Conservation (phyloP, 2,113 vertebrate genomes). For the Ictalurus punctatus region DNA sequence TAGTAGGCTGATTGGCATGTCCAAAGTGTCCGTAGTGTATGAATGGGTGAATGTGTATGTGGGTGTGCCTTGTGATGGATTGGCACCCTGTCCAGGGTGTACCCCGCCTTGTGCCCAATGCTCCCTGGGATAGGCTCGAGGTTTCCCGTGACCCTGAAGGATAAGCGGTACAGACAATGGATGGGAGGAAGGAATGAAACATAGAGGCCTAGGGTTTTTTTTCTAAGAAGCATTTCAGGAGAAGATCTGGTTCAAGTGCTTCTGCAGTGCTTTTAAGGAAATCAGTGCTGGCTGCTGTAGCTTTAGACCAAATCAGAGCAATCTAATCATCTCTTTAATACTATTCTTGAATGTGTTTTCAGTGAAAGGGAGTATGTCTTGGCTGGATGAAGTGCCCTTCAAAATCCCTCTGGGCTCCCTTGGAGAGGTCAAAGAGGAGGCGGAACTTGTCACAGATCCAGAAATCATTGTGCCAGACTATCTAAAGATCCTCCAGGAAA, state of each 20-base stretch:
- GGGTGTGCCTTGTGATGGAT: too few relatives aligned
- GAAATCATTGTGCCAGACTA: conserved; percentile 73
- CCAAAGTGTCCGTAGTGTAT: too few relatives aligned
- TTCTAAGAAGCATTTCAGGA: conserved; percentile 7
- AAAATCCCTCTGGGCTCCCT: conserved; percentile 65
- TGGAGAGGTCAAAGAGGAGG: conserved; percentile 55
- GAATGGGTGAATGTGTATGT: too few relatives aligned
- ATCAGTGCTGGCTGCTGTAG: neutral
- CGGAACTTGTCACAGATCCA: conserved; percentile 36
- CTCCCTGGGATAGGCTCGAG: too few relatives aligned
- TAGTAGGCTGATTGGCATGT: too few relatives aligned
- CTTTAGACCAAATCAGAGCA: neutral
- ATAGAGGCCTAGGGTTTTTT: neutral
- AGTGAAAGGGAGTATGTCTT: conserved; percentile 62
- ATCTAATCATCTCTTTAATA: neutral
- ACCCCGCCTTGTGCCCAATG: too few relatives aligned
- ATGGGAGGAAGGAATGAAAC: too few relatives aligned
- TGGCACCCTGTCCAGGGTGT: too few relatives aligned
- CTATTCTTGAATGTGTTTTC: conserved; percentile 27
- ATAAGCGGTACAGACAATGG: too few relatives aligned
- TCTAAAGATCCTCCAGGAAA: conserved; percentile 76
- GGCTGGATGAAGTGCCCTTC: conserved; percentile 83
- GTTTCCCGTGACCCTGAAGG: too few relatives aligned
- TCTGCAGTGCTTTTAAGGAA: neutral
- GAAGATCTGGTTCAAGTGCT: neutral